Evolutionary conservation across 2,888 invertebrate genomes (phyloP), one percentile per base, ranked within the genome.

Genomic region (Hypomecis punctinalis): DNA sequence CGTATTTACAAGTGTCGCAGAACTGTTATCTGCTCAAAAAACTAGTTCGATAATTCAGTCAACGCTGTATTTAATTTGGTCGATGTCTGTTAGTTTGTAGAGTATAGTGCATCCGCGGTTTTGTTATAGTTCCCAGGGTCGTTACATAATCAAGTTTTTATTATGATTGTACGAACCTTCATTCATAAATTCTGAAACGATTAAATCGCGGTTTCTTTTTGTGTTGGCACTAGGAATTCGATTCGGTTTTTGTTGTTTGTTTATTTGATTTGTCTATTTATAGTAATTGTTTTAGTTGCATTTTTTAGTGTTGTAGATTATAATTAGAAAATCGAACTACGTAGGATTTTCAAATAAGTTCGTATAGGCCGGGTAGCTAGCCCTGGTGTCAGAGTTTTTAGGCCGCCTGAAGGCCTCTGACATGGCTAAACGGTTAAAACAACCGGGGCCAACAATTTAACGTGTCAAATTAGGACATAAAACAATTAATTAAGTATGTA

Each of bases 41-140:
- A 40, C 40, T 40, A 40, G 40, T 40, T 40, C 40, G 23, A 1
- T 23, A 23, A 23, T 23, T 23, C 23, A 23, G 23, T 3, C 23
- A 3, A 23, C 3, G 23, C 23, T 23, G 10, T 10, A 40, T 40
- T 3, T 43, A 0, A 43, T 10, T 43, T 43, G 11, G 10, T 43
- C 43, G 4, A 39, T 39, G 39, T 39, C 9, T 39, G 43, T 43
- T 11, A n/a, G n/a, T n/a, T 6, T 49, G 40, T 35, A 13, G 23
- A 9, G 13, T 63, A 42, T 10, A 51, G 33, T 42, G 53, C 58
- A 54, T 59, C 59, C 63, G 58, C 54, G 37, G 39, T 55, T 67
- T 55, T 58, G 61, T 66, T 52, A 54, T 52, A 60, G 10, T 46
- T 52, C 49, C 64, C 72, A 72, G 47, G 69, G 72, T 56, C 69